These are phyloP conservation scores for Carapus acus DNA, from an alignment of 2,797 vertebrate genomes.

Conservation along the genomic window DNA sequence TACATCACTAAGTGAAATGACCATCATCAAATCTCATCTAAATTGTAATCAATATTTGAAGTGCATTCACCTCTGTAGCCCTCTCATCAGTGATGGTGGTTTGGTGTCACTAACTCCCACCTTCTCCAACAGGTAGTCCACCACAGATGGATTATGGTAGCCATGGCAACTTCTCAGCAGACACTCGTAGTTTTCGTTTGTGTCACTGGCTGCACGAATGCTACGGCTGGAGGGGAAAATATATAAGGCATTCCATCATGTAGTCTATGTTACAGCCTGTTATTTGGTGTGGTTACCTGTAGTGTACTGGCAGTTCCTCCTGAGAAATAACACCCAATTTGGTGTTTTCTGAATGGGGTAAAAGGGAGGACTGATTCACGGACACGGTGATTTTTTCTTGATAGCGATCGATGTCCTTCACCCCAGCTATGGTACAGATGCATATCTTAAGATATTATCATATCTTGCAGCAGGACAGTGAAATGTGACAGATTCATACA, in stretches of 20 bases:
- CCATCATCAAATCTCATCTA: neutral
- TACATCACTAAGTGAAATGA: neutral
- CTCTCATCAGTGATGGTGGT: slow-evolving; percentile 92
- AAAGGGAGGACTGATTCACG: slow-evolving; percentile 79
- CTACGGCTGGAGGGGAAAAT: slow-evolving; percentile 72
- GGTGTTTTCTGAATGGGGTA: slow-evolving; percentile 69
- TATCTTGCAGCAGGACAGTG: too few species aligned
- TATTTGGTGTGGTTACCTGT: slow-evolving; percentile 71
- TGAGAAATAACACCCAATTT: slow-evolving; percentile 86
- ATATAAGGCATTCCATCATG: too few species aligned
- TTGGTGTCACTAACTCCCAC: slow-evolving; percentile 85
- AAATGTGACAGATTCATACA: too few species aligned
- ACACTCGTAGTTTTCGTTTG: slow-evolving; percentile 79
- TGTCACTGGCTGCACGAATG: slow-evolving; percentile 72
- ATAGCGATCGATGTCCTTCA: slow-evolving; percentile 95
- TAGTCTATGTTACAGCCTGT: too few species aligned
- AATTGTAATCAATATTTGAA: too few species aligned
- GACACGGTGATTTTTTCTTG: slow-evolving; percentile 91
- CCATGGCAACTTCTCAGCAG: slow-evolving; percentile 83
- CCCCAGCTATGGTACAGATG: slow-evolving; percentile 70
- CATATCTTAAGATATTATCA: too few species aligned
- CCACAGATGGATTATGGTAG: slow-evolving; percentile 89
- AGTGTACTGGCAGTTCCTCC: slow-evolving; percentile 89
- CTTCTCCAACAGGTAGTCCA: slow-evolving; percentile 86
- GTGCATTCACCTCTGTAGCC: slow-evolving; percentile 84